These are phyloP conservation scores for Eptesicus fuscus DNA, from an alignment of 2,113 vertebrate genomes.

Conservation along the genomic window DNA sequence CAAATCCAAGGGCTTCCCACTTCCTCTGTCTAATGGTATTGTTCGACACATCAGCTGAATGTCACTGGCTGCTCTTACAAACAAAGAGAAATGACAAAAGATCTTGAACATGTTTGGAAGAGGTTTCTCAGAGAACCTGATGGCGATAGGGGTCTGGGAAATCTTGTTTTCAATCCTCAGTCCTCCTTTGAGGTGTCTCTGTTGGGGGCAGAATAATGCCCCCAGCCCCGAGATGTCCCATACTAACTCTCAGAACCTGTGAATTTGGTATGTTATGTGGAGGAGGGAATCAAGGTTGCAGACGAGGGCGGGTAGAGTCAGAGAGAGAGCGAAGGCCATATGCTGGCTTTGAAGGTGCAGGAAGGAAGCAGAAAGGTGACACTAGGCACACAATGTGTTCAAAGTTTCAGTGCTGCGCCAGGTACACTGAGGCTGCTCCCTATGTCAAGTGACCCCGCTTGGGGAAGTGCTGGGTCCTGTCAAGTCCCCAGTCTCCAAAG, in stretches of 20 bases:
- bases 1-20: not conserved
- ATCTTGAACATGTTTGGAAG: not conserved
- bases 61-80: not conserved
- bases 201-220: not conserved
- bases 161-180: not conserved
- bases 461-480: not conserved
- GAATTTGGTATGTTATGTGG: not conserved
- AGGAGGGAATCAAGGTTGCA: not conserved
- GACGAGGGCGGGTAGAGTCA: not conserved
- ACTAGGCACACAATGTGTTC: fast-evolving
- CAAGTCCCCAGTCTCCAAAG: fast-evolving
- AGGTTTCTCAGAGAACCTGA: not conserved
- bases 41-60: not conserved
- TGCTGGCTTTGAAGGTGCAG: not conserved
- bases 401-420: not conserved
- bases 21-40: not conserved
- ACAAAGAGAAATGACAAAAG: not conserved
- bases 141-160: not conserved
- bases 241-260: not conserved
- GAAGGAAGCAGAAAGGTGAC: not conserved
- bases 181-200: not conserved
- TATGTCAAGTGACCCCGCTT: fast-evolving
- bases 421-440: not conserved
- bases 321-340: not conserved
- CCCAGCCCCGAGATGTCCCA: not conserved